Evolutionary conservation across 1,140 invertebrate genomes (phyloP), one percentile per base, ranked within the genome.

Genomic region (Calliphora vicina): DNA sequence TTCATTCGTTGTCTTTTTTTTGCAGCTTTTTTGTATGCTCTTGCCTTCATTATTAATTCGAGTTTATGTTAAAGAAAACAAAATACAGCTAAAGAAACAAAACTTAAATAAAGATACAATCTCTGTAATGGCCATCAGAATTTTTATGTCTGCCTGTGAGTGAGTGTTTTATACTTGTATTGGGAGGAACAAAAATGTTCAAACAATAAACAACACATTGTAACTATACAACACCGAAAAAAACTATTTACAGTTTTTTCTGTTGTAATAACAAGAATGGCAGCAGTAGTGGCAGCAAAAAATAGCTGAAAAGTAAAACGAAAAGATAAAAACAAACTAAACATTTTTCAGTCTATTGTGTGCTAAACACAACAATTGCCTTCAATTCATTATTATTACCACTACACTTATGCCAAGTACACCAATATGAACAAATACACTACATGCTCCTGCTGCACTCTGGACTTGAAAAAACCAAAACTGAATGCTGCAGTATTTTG

Each of bases 321-420:
- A 45, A 78, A 10, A 23, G n/a, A 20, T 23, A 23, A 67, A 20
- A 23, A 67, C 17, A 23, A 67, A 67, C n/a, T 23, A 20, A 23
- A 78, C n/a, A 43, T 45, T 43, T 67, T 78, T 78, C 9, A 45
- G 35, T 43, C 74, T 43, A 78, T 78, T 43, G 74, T 43, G 74
- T 78, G n/a, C n/a, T 78, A 78, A 78, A 78, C 74, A 76, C 73
- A 78, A 45, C 74, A 78, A 45, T 78, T 78, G 74, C 74, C 73
- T 78, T 78, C 74, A 78, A 78, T 78, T 78, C 74, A 78, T 78
- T 78, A 78, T 20, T 78, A 78, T 78, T 78, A 43, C 74, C 74
- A 67, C 20, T 67, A 67, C 61, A 35, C 10, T 67, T 67, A 25
- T 67, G 61, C 61, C 20, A 67, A 23, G 10, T 10, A 35, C 61